Evolutionary conservation across 2,888 invertebrate genomes (phyloP).

Genomic region (Kryphioiulus occultus): DNA sequence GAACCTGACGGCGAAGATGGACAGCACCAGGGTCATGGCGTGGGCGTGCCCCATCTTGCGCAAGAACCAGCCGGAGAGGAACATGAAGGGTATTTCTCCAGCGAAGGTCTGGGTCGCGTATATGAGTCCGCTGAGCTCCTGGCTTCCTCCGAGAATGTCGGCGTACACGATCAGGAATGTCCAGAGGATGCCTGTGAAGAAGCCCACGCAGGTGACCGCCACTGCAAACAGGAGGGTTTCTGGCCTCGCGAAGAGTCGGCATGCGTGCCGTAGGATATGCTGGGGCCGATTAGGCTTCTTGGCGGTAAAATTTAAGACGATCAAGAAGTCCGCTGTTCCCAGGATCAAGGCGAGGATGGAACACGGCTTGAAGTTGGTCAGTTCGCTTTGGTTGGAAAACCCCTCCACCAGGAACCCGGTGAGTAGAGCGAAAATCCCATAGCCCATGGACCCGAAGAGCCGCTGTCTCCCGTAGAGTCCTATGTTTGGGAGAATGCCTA

Average conservation of each 20-base stretch:
- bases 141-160: slow-evolving; percentile 67
- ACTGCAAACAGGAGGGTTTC: slow-evolving; percentile 81
- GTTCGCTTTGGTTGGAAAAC: slow-evolving; percentile 70
- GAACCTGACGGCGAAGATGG: slow-evolving; percentile 79
- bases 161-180: slow-evolving; percentile 72
- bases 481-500: slow-evolving; percentile 77
- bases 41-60: slow-evolving; percentile 85
- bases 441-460: slow-evolving; percentile 87
- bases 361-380: slow-evolving; percentile 79
- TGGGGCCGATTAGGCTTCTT: neutral
- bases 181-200: slow-evolving; percentile 89
- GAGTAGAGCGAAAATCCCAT: slow-evolving; percentile 78
- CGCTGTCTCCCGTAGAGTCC: slow-evolving; percentile 84
- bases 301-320: slow-evolving; percentile 65
- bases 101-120: slow-evolving; percentile 72
- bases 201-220: slow-evolving; percentile 81
- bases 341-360: slow-evolving; percentile 77
- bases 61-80: slow-evolving; percentile 81
- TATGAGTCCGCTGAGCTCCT: slow-evolving; percentile 72
- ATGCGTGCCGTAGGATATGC: neutral
- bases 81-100: slow-evolving; percentile 75
- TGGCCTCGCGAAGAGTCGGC: slow-evolving; percentile 61
- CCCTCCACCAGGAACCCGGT: slow-evolving; percentile 80
- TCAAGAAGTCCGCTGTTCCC: slow-evolving; percentile 62
- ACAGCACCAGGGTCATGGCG: slow-evolving; percentile 81